These are phyloP conservation scores for Schizothorax lantsangensis DNA, from an alignment of 2,797 vertebrate species.

Conservation along the genomic window DNA sequence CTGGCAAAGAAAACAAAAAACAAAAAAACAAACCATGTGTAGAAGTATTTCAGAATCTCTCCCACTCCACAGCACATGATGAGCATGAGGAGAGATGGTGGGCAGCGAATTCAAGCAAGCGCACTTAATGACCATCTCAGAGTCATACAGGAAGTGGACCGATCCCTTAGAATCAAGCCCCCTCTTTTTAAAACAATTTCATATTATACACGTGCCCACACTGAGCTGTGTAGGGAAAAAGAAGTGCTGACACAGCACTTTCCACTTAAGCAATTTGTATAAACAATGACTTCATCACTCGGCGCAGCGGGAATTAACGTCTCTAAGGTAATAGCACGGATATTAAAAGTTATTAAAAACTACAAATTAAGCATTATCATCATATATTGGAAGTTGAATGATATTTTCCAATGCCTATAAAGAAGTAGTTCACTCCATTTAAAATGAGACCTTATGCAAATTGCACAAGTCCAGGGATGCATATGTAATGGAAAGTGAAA, in stretches of 20 bases:
- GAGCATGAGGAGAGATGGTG: constrained; percentile 4
- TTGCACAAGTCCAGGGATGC: neutral
- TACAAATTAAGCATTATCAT: constrained; percentile 15
- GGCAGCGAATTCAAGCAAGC: constrained; percentile 26
- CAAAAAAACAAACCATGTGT: constrained; percentile 16
- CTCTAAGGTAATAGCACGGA: constrained; percentile 30
- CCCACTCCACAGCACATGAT: constrained; percentile 28
- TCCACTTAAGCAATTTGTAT: constrained; percentile 47
- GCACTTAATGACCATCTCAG: constrained; percentile 37
- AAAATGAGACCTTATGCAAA: neutral
- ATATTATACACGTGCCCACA: constrained; percentile 36
- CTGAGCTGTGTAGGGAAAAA: constrained; percentile 26
- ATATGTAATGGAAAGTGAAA: constrained; percentile 18
- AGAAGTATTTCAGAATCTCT: constrained; percentile 22
- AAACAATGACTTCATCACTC: constrained; percentile 50
- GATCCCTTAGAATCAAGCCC: constrained; percentile 2
- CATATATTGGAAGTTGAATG: constrained; percentile 10
- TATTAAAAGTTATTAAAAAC: constrained; percentile 39
- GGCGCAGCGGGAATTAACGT: constrained; percentile 22
- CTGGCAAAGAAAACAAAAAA: constrained; percentile 18
- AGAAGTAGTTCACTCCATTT: neutral
- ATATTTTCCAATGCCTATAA: constrained; percentile 15
- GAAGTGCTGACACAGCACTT: constrained; percentile 52
- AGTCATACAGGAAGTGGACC: constrained; percentile 37
- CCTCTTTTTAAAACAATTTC: constrained; percentile 34